A percentile compares a stretch with the other conserved stretches of the same genome.
phyloP scores from a whole-genome alignment of 2,888 invertebrate genomes.

The Eristalis intricaria region DNA sequence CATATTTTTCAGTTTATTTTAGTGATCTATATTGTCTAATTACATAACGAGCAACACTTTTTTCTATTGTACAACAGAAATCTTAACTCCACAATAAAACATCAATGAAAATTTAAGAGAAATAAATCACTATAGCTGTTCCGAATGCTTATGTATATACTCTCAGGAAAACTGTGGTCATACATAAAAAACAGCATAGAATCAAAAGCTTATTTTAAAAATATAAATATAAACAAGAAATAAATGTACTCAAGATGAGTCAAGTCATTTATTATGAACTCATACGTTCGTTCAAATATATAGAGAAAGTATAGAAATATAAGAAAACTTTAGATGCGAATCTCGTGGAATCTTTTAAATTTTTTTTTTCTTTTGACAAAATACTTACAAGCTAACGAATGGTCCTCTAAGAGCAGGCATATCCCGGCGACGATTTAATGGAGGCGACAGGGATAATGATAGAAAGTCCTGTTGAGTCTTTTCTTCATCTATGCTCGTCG shows the following conservation, averaged over 20 bases:
- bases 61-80: neutral
- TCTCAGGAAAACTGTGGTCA: neutral
- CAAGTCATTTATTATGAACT: neutral
- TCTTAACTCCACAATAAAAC: neutral
- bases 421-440: constrained; percentile 80
- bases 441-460: constrained; percentile 81
- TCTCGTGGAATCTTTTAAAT: neutral
- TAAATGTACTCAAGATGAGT: constrained; percentile 45
- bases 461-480: constrained; percentile 80
- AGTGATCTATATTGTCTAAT: constrained; percentile 17
- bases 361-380: neutral
- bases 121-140: neutral
- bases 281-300: neutral
- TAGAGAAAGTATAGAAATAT: neutral
- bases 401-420: constrained; percentile 81
- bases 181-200: constrained; percentile 11
- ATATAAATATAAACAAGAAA: constrained; percentile 42
- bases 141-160: neutral
- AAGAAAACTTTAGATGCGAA: neutral
- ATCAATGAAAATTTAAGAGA: neutral
- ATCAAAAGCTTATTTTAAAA: constrained; percentile 21
- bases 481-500: constrained; percentile 79
- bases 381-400: constrained; percentile 81
- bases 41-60: constrained; percentile 43
- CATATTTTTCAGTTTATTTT: neutral